A percentile compares a stretch with the other conserved stretches of the same genome.
phyloP scores from a whole-genome alignment of 2,888 invertebrate species.

The Hemistola chrysoprasaria region DNA sequence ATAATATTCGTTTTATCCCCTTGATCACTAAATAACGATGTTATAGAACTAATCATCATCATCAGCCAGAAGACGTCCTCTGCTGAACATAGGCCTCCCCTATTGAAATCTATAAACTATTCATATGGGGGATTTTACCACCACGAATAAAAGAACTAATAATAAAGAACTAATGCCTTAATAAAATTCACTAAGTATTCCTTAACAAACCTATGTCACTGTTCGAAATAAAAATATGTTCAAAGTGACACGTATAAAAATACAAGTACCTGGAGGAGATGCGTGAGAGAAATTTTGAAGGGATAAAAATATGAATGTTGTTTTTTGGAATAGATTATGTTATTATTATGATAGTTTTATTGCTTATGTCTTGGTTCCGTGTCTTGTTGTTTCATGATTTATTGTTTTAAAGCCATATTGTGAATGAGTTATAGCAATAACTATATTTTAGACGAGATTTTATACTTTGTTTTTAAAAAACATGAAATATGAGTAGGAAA shows the following conservation, averaged over 20 bases:
- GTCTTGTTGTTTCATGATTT: slow-evolving; percentile 6
- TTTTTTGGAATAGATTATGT: slow-evolving; percentile 16
- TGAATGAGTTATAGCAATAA: neutral
- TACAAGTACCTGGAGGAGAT: slow-evolving; percentile 15
- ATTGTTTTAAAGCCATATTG: slow-evolving; percentile 4
- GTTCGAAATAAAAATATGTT: slow-evolving; percentile 1
- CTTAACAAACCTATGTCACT: slow-evolving; percentile 1
- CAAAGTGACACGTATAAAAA: slow-evolving; percentile 29
- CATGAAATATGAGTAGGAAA: too few species aligned
- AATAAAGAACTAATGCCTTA: too few species aligned
- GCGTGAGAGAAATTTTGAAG: slow-evolving; percentile 31
- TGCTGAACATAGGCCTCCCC: too few species aligned
- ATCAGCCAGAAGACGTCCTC: too few species aligned
- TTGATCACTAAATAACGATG: too few species aligned
- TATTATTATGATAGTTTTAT: slow-evolving; percentile 12
- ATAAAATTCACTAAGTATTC: too few species aligned
- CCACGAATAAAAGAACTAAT: too few species aligned
- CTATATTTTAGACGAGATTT: slow-evolving; percentile 1
- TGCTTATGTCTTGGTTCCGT: slow-evolving; percentile 18
- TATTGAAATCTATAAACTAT: too few species aligned
- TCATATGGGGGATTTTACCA: too few species aligned
- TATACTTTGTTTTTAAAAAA: too few species aligned
- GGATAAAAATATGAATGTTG: slow-evolving; percentile 18
- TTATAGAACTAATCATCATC: too few species aligned
- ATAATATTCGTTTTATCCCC: too few species aligned